Base-by-base conservation (phyloP, 2,888 invertebrate species). In the Caenorhabditis doughertyi region DNA sequence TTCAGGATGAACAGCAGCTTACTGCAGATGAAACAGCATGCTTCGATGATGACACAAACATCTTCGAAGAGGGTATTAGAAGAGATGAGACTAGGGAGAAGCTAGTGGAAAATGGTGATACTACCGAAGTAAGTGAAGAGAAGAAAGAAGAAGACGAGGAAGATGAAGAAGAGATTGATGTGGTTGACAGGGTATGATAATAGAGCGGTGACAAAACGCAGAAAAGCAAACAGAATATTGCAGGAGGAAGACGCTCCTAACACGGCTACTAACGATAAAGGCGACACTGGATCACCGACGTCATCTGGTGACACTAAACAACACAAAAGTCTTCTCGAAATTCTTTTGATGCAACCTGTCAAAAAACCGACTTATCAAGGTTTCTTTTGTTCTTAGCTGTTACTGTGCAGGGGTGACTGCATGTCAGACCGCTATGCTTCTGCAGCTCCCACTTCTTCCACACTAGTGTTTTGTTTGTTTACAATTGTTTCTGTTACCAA, bases 311-410 rank as follows among this genome's bases (percentile, higher is more conserved):
- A 13, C 23, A 53, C 49, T 25, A 32, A 79, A 27, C 27, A 16
- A 53, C 55, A 29, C 32, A 53, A 55, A 55, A 70, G 62, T 35
- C 55, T 47, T 16, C 47, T 79, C 29, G 53, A 64, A 21, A 29
- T n/a, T 27, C 44, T 71, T 23, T 55, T 79, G 1, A 32, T 53
- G 55, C 62, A 70, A 32, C 79, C 68, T n/a, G 56, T 64, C 25
- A 79, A 70, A 44, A 79, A 62, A 32, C 53, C 42, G 7, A 13
- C 23, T 16, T 55, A 23, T 13, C 70, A 51, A 79, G 79, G 76
- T 76, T 58, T 29, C 7, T 62, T 53, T 53, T 32, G 2, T n/a
- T 27, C 21, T 27, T 18, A 47, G 44, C 4, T 47, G n/a, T n/a
- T n/a, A n/a, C n/a, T n/a, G n/a, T n/a, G n/a, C n/a, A n/a, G n/a